Evolutionary conservation across 2,113 vertebrate species (phyloP).

Genomic region (Rhinoderma darwinii): DNA sequence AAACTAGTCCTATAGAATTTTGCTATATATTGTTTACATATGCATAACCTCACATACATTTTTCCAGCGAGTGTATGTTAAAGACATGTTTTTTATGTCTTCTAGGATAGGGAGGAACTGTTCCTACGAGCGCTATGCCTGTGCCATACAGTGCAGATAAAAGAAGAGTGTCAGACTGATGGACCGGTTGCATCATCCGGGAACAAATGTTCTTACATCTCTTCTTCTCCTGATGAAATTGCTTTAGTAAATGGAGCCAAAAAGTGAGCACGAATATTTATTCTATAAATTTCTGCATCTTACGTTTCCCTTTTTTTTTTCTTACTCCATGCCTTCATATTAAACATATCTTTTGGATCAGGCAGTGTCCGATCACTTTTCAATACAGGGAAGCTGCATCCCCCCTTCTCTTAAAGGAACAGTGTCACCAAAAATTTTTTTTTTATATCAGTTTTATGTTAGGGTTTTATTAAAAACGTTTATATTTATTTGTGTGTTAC

Average conservation of each 20-base stretch:
- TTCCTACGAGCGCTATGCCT: constrained; percentile 93
- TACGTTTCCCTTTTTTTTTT: neutral
- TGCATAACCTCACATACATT: too few relatives aligned
- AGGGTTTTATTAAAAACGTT: too few relatives aligned
- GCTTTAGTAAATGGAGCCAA: constrained; percentile 93
- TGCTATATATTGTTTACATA: too few relatives aligned
- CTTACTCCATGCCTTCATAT: neutral
- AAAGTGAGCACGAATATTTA: constrained; percentile 76
- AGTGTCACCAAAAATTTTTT: too few relatives aligned
- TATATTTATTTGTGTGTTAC: too few relatives aligned
- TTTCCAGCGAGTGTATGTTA: neutral
- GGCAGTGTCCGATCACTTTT: neutral
- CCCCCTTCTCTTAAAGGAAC: too few relatives aligned
- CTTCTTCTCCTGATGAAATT: constrained; percentile 94
- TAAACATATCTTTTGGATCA: neutral
- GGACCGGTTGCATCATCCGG: constrained; percentile 63
- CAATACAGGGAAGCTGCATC: too few relatives aligned
- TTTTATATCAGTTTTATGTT: too few relatives aligned
- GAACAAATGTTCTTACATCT: constrained; percentile 78
- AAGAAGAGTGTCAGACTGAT: constrained; percentile 75
- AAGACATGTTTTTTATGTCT: neutral
- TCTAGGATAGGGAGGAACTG: constrained; percentile 88
- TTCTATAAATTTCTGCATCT: neutral
- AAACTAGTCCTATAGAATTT: too few relatives aligned
- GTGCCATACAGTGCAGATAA: constrained; percentile 94